Percentiles rank a stretch among this genome's conserved stretches.
These are phyloP conservation scores for Heteronetta atricapilla DNA, from an alignment of 2,113 vertebrate species.

Conservation along the genomic window DNA sequence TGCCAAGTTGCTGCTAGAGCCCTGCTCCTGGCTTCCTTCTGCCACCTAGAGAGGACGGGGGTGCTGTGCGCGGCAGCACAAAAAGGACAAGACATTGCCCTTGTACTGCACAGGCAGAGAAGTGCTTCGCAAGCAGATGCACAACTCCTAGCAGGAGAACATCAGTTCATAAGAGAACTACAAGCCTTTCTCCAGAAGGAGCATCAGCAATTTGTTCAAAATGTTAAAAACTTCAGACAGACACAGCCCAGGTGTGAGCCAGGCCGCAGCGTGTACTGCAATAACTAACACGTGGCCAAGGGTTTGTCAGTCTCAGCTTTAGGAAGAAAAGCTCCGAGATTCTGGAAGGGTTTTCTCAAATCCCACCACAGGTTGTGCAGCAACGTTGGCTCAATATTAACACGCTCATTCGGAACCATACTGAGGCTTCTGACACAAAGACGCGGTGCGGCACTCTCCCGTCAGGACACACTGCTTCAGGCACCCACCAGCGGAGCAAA, in stretches of 20 bases:
- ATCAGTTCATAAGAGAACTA: not conserved
- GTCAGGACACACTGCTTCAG: not conserved
- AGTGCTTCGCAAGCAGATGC: not conserved
- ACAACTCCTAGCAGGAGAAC: not conserved
- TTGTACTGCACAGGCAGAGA: not conserved
- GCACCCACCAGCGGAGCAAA: not conserved
- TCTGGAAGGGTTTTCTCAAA: not conserved
- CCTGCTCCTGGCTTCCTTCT: not conserved
- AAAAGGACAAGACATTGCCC: not conserved
- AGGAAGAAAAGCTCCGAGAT: not conserved
- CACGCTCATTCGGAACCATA: not conserved
- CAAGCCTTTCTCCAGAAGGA: not conserved
- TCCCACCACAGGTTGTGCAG: not conserved
- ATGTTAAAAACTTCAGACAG: not conserved
- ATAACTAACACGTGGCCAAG: not conserved
- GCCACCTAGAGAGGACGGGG: not conserved
- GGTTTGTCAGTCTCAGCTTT: not conserved
- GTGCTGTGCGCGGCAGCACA: fast-evolving
- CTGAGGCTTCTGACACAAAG: not conserved
- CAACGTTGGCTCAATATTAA: not conserved
- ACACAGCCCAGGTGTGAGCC: not conserved
- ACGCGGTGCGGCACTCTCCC: not conserved
- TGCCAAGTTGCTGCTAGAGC: not conserved
- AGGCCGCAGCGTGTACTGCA: not conserved
- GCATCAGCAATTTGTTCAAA: not conserved